phyloP scores from a whole-genome alignment of 1,140 invertebrate species.

The Papilio dardanus region DNA sequence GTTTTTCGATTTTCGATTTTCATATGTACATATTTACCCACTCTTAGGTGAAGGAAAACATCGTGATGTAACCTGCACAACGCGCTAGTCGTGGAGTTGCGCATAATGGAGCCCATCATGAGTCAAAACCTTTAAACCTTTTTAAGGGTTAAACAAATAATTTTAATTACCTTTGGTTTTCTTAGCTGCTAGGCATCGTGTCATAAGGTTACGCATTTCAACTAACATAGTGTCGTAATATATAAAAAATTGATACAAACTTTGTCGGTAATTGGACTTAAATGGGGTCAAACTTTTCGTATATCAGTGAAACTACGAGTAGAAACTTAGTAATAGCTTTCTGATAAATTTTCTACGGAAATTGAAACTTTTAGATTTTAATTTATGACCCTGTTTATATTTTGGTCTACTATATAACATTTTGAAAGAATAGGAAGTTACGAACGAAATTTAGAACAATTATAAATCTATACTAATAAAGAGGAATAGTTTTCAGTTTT shows the following conservation, averaged over 20 bases:
- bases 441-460: too few relatives aligned
- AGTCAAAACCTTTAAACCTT: too few relatives aligned
- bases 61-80: too few relatives aligned
- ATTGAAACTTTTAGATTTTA: slow-evolving; percentile 25
- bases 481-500: too few relatives aligned
- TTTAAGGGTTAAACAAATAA: too few relatives aligned
- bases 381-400: neutral
- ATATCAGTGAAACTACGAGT: slow-evolving; percentile 28
- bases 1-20: too few relatives aligned
- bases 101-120: too few relatives aligned
- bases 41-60: too few relatives aligned
- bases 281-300: slow-evolving; percentile 35
- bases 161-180: too few relatives aligned
- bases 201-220: neutral
- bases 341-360: slow-evolving; percentile 14
- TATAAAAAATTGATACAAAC: neutral
- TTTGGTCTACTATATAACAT: neutral
- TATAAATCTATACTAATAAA: too few relatives aligned
- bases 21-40: too few relatives aligned
- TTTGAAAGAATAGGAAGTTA: neutral
- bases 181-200: neutral
- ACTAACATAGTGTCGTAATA: neutral
- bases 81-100: too few relatives aligned
- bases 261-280: slow-evolving; percentile 9
- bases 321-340: slow-evolving; percentile 31